Evolutionary conservation across 2,888 invertebrate genomes (phyloP).

Genomic region (Exephanes ischioxanthus): DNA sequence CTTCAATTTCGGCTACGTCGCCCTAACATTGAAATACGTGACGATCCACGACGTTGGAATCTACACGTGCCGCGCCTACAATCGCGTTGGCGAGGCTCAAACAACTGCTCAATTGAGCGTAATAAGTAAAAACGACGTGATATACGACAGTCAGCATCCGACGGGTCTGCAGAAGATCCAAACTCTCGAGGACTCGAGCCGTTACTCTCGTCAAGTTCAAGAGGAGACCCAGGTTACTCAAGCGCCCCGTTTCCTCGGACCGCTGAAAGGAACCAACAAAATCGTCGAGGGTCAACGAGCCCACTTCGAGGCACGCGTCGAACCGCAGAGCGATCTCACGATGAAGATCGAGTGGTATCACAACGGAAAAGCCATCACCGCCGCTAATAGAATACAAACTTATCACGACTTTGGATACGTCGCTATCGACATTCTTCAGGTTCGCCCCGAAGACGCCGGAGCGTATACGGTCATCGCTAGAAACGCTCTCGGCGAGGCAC

Average conservation of each 20-base stretch:
- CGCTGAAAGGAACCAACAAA: slow-evolving; percentile 96
- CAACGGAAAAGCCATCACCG: slow-evolving; percentile 95
- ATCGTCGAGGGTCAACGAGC: slow-evolving; percentile 97
- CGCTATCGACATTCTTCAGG: slow-evolving; percentile 96
- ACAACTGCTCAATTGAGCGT: slow-evolving; percentile 94
- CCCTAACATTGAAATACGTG: slow-evolving; percentile 96
- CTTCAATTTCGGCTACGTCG: slow-evolving; percentile 98
- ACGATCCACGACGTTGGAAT: slow-evolving; percentile 95
- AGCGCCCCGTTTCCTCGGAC: slow-evolving; percentile 95
- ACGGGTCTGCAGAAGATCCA: slow-evolving; percentile 97
- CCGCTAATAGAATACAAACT: slow-evolving; percentile 96
- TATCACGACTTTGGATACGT: slow-evolving; percentile 99
- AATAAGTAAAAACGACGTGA: slow-evolving; percentile 93
- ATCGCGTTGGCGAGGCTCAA: slow-evolving; percentile 93
- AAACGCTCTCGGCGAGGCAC: slow-evolving; percentile 96
- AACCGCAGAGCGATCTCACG: slow-evolving; percentile 97
- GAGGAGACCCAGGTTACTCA: slow-evolving; percentile 92
- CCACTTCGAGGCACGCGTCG: slow-evolving; percentile 97
- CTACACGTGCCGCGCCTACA: slow-evolving; percentile 95
- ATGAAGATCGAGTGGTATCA: slow-evolving; percentile 99
- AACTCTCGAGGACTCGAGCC: slow-evolving; percentile 93
- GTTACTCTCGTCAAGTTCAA: slow-evolving; percentile 88
- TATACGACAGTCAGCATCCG: slow-evolving; percentile 96
- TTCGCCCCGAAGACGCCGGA: slow-evolving; percentile 96
- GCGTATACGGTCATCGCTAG: slow-evolving; percentile 97